Evolutionary conservation across 2,797 vertebrate species (phyloP).

Genomic region (Pitangus sulphuratus): DNA sequence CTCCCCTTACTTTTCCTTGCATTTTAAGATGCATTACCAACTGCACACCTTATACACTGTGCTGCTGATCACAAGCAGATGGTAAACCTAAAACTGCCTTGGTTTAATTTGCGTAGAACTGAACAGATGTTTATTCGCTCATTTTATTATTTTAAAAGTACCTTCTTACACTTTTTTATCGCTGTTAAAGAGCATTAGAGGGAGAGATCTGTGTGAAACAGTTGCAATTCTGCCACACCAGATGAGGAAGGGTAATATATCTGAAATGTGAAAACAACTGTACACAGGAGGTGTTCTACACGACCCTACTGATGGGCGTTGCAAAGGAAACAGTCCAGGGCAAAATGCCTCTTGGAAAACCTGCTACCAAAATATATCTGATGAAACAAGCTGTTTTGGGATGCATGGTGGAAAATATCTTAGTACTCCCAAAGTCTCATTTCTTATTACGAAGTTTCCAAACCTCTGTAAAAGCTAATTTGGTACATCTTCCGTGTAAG

Average conservation of each 20-base stretch:
- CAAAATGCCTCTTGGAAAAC: neutral
- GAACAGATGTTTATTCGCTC: neutral
- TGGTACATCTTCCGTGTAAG: neutral
- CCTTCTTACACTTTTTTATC: neutral
- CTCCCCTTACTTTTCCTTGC: neutral
- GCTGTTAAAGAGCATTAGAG: neutral
- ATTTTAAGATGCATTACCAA: neutral
- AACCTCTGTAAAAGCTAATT: neutral
- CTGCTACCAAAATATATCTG: neutral
- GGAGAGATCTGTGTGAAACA: neutral
- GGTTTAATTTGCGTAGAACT: neutral
- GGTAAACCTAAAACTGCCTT: neutral
- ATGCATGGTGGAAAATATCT: neutral
- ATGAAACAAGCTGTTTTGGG: neutral
- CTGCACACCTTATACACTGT: neutral
- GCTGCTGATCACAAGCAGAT: neutral
- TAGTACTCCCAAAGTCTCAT: neutral
- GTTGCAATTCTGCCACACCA: neutral
- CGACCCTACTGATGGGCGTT: accelerated
- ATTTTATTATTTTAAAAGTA: neutral
- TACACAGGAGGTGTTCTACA: neutral
- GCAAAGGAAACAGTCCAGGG: neutral
- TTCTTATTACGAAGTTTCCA: neutral
- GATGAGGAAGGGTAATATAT: neutral
- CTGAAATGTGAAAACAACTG: neutral